These are phyloP conservation scores for Thereva unica DNA, from an alignment of 2,888 invertebrate genomes.

Conservation along the genomic window DNA sequence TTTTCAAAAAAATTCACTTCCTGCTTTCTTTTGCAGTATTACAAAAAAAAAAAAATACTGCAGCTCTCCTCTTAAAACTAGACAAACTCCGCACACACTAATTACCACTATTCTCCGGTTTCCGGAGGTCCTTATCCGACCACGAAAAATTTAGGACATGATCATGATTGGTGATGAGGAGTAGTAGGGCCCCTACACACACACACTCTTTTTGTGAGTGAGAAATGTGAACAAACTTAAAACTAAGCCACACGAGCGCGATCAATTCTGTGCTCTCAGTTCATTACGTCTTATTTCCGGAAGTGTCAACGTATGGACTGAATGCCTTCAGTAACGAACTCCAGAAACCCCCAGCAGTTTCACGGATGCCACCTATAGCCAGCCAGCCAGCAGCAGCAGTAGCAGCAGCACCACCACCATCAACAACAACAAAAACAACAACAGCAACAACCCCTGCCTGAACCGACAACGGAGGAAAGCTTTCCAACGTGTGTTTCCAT, in stretches of 20 bases:
- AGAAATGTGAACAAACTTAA: neutral
- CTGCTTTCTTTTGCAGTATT: too few species aligned
- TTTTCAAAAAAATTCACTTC: too few species aligned
- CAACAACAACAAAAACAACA: slow-evolving; percentile 1
- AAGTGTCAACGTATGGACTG: slow-evolving; percentile 46
- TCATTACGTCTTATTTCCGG: slow-evolving; percentile 40
- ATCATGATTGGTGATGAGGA: neutral
- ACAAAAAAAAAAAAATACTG: too few species aligned
- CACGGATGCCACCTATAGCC: neutral
- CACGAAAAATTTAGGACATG: slow-evolving; percentile 26
- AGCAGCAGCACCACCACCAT: neutral
- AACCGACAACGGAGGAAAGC: neutral
- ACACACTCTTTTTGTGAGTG: neutral
- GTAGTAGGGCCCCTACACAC: neutral
- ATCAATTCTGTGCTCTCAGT: slow-evolving; percentile 1
- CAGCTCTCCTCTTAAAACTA: too few species aligned
- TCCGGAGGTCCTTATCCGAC: neutral
- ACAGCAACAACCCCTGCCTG: neutral
- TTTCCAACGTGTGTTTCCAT: slow-evolving; percentile 16
- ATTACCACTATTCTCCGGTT: slow-evolving; percentile 13
- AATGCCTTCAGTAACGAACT: slow-evolving; percentile 44
- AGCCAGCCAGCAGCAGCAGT: neutral
- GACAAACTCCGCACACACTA: neutral
- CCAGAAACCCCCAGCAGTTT: slow-evolving; percentile 40
- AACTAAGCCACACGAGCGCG: neutral